Evolutionary conservation across 2,797 vertebrate species (phyloP), one percentile per base, ranked within the genome.

Genomic region (Threskiornis aethiopicus): DNA sequence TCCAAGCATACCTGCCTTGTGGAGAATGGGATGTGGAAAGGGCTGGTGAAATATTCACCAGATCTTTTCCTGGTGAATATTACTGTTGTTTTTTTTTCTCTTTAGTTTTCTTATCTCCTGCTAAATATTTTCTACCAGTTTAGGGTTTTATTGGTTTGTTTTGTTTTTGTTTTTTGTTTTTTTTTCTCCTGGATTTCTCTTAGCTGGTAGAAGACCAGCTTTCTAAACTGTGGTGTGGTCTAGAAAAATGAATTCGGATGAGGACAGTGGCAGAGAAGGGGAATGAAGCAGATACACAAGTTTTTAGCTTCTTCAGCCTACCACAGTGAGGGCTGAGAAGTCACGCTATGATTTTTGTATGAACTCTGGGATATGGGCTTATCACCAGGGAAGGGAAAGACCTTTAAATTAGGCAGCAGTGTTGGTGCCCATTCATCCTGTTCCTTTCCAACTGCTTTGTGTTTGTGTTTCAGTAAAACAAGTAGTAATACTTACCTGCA

Each of bases 371-470:
- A 42, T 51, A 13, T 46, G 18, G 4, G 5, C 10, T 95, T 35
- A 39, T 35, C 28, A 19, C 13, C 6, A 39, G 17, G 51, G n/a
- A 77, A 77, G 18, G 13, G 29, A 89, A 87, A 62, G 20, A 35
- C 20, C 22, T 39, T 69, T 29, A 72, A 59, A 51, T 7, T 18
- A 19, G 37, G 22, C 24, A 13, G 37, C 17, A 19, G 7, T 6
- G 2, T 25, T 15, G 5, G 17, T 54, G 18, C 10, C 14, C 4
- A 3, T 22, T 83, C 19, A 28, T 41, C 13, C 33, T 0, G 0
- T 7, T 71, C 5, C 13, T 55, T 49, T 84, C 57, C 31, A 51
- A 0, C 6, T 15, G 11, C 4, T 58, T 66, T 62, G 6, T 14
- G 10, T n/a, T 19, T 3, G 0, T 16, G 8, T 62, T 51, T 70